Percentiles rank a stretch among this genome's conserved stretches.
Conservation (phyloP, 2,888 invertebrate genomes). For the Acheta domesticus region DNA sequence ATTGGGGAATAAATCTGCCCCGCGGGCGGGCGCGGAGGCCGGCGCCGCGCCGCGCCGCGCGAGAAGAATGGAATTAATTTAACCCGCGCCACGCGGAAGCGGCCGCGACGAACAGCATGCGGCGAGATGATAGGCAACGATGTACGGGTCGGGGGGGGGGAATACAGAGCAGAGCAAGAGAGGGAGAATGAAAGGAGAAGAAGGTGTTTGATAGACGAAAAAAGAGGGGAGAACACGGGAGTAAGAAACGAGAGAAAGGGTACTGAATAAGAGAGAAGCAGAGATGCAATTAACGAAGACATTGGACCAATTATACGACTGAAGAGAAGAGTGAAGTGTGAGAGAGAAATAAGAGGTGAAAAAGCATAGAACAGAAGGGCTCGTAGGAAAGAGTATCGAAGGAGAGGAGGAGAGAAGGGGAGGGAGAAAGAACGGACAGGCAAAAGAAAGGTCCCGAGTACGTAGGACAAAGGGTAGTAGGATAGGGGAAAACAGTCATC, state of each 20-base stretch:
- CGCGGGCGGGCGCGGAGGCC: not conserved
- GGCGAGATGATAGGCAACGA: no score
- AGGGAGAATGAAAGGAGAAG: no score
- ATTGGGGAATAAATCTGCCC: conserved; percentile 18
- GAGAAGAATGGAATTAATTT: conserved; percentile 10
- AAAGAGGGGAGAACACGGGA: no score
- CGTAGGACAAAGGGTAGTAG: not conserved
- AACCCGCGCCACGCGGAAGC: not conserved
- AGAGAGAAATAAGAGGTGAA: not conserved
- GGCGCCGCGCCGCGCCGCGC: not conserved
- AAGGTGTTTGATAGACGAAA: no score
- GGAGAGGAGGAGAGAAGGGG: not conserved
- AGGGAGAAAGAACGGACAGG: not conserved
- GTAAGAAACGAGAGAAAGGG: no score
- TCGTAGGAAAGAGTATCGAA: not conserved
- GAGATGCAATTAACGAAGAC: no score
- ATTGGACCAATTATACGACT: no score
- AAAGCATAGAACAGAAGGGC: not conserved
- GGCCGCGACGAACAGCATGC: no score
- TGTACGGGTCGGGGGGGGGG: no score
- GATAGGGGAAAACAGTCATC: not conserved
- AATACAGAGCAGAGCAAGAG: no score
- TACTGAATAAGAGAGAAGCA: no score
- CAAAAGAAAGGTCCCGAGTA: not conserved
- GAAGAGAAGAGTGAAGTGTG: not conserved